These are phyloP conservation scores for Carcharodon carcharias DNA, from an alignment of 2,797 vertebrate species.

Conservation along the genomic window DNA sequence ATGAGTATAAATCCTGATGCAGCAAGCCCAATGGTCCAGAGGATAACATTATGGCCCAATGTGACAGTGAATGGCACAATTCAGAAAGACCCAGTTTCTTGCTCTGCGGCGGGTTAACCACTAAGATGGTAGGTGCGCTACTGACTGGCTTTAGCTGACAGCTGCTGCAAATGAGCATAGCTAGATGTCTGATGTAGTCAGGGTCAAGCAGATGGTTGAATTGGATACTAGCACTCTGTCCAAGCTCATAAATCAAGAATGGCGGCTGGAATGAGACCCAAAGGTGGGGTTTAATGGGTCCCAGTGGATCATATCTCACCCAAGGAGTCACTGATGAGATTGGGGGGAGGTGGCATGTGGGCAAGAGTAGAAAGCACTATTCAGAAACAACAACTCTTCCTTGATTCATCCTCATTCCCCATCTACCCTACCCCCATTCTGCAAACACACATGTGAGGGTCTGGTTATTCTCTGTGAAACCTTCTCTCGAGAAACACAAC, in stretches of 20 bases:
- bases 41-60: not conserved
- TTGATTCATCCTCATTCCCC: not conserved
- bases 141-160: not conserved
- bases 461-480: not conserved
- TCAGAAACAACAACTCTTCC: not conserved
- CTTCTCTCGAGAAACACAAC: slow-evolving; percentile 14
- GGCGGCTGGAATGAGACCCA: too few species aligned
- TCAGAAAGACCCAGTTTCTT: not conserved
- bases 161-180: not conserved
- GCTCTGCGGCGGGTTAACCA: not conserved
- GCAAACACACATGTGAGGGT: not conserved
- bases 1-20: not conserved
- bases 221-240: not conserved
- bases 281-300: not conserved
- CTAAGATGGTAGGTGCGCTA: not conserved
- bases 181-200: not conserved
- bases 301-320: not conserved
- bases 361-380: not conserved
- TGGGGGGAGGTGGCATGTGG: too few species aligned
- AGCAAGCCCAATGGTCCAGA: not conserved
- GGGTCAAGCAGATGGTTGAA: not conserved
- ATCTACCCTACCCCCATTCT: not conserved
- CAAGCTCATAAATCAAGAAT: not conserved
- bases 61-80: not conserved
- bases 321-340: not conserved